Evolutionary conservation across 30 jellyfish, hydroid and myxozoan genomes (phyloP), one percentile per base, ranked within the genome.

Genomic region (Aurelia coerulea): DNA sequence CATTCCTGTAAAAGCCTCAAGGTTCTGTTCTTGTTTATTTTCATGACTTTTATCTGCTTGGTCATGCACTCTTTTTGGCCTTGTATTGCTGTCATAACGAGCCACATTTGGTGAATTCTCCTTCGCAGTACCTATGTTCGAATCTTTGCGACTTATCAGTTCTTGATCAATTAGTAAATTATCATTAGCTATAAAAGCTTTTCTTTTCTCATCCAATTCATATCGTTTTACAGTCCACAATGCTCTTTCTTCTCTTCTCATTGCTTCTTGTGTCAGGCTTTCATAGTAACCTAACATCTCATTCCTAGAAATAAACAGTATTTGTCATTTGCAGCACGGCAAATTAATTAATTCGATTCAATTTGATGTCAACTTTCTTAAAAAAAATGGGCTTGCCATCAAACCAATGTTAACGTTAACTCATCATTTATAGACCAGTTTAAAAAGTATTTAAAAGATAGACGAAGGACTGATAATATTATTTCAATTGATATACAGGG

Each of bases 181-280:
- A n/a, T 90, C 90, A 1, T 76, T 59, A 49, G 66, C 41, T 13
- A 90, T 52, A 53, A 90, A 95, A 11, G 49, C 66, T 33, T 62
- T 76, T 33, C 99, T 92, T 73, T 90, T 95, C 35, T 73, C 90
- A 4, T 71, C 56, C 19, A 95, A 80, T 59, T 95, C 93, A 16
- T 41, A 65, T 54, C 99, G 80, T 51, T 62, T 42, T 13, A 95
- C 81, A 18, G 65, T 46, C 99, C 99, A 95, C 74, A 91, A 79
- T 12, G 99, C 97, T 41, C 85, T 84, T 46, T 35, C 62, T 75
- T 90, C 99, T 68, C 99, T 88, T 62, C 68, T 71, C 14, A 60
- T 85, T 2, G 98, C 99, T 50, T 73, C 52, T 23, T 50, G 54
- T 15, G 99, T 59, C 32, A 95, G 84, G 10, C 71, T 62, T 31